Evolutionary conservation across 1,140 invertebrate species (phyloP), one percentile per base, ranked within the genome.

Genomic region (Zaprionus kolodkinae): DNA sequence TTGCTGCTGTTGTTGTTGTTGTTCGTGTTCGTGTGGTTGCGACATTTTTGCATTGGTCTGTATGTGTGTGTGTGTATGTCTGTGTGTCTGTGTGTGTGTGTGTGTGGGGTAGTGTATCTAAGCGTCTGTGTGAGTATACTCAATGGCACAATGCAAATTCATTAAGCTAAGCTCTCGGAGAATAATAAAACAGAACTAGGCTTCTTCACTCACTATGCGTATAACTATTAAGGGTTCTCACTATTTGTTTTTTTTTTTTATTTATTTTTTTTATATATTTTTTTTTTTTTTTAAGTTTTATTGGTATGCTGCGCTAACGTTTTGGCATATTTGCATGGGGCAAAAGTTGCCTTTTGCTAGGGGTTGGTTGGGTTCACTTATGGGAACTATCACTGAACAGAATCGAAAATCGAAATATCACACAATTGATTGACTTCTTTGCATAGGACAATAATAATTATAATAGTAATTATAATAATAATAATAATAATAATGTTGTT

Each of bases 11-110:
- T 33, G 54, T 27, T 64, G 76, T 64, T 17, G 71, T 65, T 30
- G 45, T 57, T 81, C 67, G 57, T 73, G 72, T 75, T 87, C 84
- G 74, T 84, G 83, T 70, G 84, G 73, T 64, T 61, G 84, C 74
- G 84, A 89, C 84, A 88, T 88, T 65, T 81, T 88, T 68, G 73
- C 84, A 88, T 88, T 84, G 43, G 21, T 57, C 55, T 86, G 12
- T 69, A 33, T 70, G 21, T 45, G 45, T 30, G n/a, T 50, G 55
- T 68, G 73, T 54, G 57, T 59, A 54, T 66, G 62, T 57, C 64
- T 64, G 59, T 64, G n/a, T 70, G 21, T 45, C 40, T 30, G n/a
- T 50, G 55, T 68, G 73, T 54, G 57, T 59, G 59, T 66, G 62
- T 57, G 67, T 64, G 59, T 64, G n/a, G 54, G 43, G 50, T 78